A percentile compares a stretch with the other conserved stretches of the same genome.
phyloP scores from a whole-genome alignment of 2,113 vertebrate genomes.

The Pomatostomus ruficeps region DNA sequence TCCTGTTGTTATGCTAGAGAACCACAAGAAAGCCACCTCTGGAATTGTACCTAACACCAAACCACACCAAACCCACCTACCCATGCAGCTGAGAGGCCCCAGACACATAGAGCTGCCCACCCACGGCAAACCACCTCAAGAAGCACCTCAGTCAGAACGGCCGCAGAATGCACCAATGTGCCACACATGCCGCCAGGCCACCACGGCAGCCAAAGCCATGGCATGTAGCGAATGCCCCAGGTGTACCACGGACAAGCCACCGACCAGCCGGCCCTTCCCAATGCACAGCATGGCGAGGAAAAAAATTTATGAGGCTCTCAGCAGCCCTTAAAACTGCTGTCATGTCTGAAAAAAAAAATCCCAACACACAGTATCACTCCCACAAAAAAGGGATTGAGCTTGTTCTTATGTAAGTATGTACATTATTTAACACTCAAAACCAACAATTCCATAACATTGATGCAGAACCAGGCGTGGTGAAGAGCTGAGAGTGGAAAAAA shows the following conservation, averaged over 20 bases:
- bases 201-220: fast-evolving
- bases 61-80: neutral
- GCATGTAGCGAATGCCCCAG: fast-evolving
- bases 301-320: neutral
- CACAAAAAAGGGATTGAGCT: neutral
- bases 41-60: neutral
- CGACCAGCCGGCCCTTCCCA: neutral
- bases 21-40: neutral
- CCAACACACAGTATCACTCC: neutral
- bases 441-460: slow-evolving; percentile 27
- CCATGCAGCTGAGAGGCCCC: neutral
- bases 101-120: neutral
- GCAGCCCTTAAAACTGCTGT: neutral
- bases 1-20: neutral
- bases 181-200: fast-evolving
- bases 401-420: slow-evolving; percentile 54
- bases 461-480: neutral
- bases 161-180: fast-evolving
- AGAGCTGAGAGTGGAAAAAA: neutral
- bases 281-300: fast-evolving
- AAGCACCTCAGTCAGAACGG: fast-evolving
- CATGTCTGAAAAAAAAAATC: neutral
- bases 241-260: neutral
- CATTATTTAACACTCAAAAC: slow-evolving; percentile 51
- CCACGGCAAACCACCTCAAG: neutral